These are phyloP conservation scores for Momotus momota DNA, from an alignment of 2,797 vertebrate species.

Conservation along the genomic window DNA sequence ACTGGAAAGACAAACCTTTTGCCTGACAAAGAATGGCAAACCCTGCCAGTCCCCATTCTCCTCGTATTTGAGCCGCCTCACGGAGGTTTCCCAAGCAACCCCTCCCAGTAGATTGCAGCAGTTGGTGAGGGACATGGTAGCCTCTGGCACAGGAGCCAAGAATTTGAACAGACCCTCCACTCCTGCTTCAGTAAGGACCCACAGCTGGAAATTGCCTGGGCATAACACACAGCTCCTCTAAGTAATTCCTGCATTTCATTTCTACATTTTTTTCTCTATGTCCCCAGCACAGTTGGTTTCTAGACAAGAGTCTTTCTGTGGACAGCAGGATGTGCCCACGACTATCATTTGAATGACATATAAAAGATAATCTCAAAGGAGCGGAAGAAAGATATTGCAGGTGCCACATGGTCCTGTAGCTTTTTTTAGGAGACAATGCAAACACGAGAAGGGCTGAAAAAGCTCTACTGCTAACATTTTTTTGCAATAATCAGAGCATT, in stretches of 20 bases:
- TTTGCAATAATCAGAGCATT: not conserved
- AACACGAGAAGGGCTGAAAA: not conserved
- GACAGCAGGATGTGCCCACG: not conserved
- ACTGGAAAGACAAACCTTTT: not conserved
- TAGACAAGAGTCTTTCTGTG: not conserved
- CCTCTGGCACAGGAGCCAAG: not conserved
- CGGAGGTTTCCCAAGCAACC: not conserved
- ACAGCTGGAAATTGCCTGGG: not conserved
- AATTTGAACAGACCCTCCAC: not conserved
- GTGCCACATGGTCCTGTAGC: not conserved
- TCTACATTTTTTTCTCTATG: not conserved
- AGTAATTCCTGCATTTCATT: not conserved
- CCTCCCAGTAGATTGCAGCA: rapidly evolving
- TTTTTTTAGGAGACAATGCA: not conserved
- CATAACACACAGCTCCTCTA: not conserved
- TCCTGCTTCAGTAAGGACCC: not conserved
- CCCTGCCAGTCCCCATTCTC: not conserved
- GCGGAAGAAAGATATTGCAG: not conserved
- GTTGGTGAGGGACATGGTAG: not conserved
- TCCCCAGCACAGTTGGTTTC: not conserved
- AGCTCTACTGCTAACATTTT: not conserved
- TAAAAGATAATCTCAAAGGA: not conserved
- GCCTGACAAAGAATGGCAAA: not conserved
- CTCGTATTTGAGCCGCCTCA: not conserved
- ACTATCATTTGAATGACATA: not conserved